These are phyloP conservation scores for Erebia ligea DNA, from an alignment of 2,888 invertebrate genomes.

Conservation along the genomic window DNA sequence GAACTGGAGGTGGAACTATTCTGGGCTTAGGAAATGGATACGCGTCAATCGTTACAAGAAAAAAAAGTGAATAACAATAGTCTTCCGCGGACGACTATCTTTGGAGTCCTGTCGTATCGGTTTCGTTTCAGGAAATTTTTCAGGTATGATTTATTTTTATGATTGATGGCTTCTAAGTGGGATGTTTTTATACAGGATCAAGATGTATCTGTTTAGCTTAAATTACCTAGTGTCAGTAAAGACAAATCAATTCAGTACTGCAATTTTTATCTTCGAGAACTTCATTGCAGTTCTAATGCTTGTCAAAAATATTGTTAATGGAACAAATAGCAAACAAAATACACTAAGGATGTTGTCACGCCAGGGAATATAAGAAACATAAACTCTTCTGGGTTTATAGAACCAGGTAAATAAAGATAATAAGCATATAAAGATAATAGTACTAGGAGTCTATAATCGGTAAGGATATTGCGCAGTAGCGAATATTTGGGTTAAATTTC, in stretches of 20 bases:
- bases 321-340: too few relatives aligned
- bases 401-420: background rate
- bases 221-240: too few relatives aligned
- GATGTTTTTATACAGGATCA: background rate
- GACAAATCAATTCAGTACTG: too few relatives aligned
- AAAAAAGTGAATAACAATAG: constrained; percentile 69
- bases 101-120: constrained; percentile 59
- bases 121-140: constrained; percentile 50
- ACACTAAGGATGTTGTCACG: too few relatives aligned
- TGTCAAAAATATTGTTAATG: too few relatives aligned
- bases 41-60: constrained; percentile 71
- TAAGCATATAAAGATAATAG: background rate
- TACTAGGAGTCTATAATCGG: constrained; percentile 1
- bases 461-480: constrained; percentile 25
- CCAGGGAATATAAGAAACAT: too few relatives aligned
- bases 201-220: too few relatives aligned
- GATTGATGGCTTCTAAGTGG: constrained; percentile 16
- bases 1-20: constrained; percentile 61
- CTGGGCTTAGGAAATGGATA: constrained; percentile 77
- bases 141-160: constrained; percentile 19
- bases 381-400: too few relatives aligned
- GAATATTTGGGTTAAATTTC: constrained; percentile 38
- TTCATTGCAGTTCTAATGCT: too few relatives aligned
- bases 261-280: too few relatives aligned
- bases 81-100: constrained; percentile 70